Conservation (phyloP, 64 coral and sea anemone genomes). For the Orbicella faveolata region DNA sequence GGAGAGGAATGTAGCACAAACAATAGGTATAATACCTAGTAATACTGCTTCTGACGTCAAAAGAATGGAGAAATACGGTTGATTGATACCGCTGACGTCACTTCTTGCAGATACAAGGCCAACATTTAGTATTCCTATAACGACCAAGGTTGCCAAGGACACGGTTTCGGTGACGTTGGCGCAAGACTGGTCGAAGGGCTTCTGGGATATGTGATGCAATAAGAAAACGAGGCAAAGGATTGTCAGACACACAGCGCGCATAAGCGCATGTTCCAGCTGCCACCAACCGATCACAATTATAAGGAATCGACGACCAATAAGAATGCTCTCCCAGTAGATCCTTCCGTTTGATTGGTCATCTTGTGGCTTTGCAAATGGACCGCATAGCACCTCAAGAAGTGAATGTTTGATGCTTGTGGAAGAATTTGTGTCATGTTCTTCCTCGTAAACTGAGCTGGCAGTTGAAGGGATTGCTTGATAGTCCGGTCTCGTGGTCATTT, state of each 20-base stretch:
- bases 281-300: slow-evolving; percentile 31
- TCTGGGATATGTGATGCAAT: slow-evolving; percentile 22
- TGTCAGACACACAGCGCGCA: neutral
- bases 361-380: slow-evolving; percentile 27
- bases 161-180: slow-evolving; percentile 32
- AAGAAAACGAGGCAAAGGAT: slow-evolving; percentile 15
- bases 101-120: neutral
- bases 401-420: neutral
- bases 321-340: slow-evolving; percentile 56
- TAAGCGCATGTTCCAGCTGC: neutral
- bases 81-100: neutral
- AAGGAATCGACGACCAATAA: slow-evolving; percentile 45
- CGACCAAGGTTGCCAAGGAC: slow-evolving; percentile 44
- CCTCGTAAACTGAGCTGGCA: neutral
- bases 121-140: slow-evolving; percentile 37
- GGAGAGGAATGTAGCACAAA: neutral
- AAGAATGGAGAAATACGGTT: neutral
- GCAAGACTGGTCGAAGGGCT: slow-evolving; percentile 2
- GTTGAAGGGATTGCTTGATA: neutral
- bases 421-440: neutral
- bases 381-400: slow-evolving; percentile 9
- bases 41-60: neutral
- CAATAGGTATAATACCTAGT: neutral
- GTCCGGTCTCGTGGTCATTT: neutral
- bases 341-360: neutral